Evolutionary conservation across 2,797 vertebrate genomes (phyloP).

Genomic region (Semaprochilodus insignis): DNA sequence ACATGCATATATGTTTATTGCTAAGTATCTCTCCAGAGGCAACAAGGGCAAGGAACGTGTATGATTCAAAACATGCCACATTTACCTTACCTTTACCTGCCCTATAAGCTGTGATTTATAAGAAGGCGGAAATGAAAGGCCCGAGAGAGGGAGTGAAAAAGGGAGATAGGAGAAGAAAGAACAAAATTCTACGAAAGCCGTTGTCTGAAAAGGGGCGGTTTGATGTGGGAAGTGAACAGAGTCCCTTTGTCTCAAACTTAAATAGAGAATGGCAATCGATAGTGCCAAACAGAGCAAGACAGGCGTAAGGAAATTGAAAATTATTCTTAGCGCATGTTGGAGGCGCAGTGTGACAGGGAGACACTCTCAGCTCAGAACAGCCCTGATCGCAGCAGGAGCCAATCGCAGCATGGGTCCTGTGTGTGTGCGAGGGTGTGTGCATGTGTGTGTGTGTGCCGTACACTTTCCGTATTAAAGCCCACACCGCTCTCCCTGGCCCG

Average conservation of each 20-base stretch:
- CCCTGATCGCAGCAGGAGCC: slow-evolving; percentile 49
- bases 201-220: neutral
- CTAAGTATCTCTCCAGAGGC: neutral
- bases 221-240: slow-evolving; percentile 1
- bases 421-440: neutral
- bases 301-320: slow-evolving; percentile 70
- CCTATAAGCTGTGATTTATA: neutral
- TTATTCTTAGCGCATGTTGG: slow-evolving; percentile 60
- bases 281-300: slow-evolving; percentile 70
- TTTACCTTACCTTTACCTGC: neutral
- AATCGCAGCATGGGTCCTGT: slow-evolving; percentile 13
- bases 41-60: neutral
- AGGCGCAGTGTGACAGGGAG: slow-evolving; percentile 51
- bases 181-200: neutral
- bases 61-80: neutral
- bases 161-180: neutral
- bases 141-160: neutral
- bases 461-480: neutral
- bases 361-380: slow-evolving; percentile 47
- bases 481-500: slow-evolving; percentile 8
- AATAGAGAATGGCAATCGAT: slow-evolving; percentile 73
- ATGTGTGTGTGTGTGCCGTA: neutral
- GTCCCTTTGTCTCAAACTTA: slow-evolving; percentile 68
- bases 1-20: neutral
- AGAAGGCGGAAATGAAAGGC: neutral